Conservation (phyloP, 2,113 vertebrate species). For the Petroica traversi region DNA sequence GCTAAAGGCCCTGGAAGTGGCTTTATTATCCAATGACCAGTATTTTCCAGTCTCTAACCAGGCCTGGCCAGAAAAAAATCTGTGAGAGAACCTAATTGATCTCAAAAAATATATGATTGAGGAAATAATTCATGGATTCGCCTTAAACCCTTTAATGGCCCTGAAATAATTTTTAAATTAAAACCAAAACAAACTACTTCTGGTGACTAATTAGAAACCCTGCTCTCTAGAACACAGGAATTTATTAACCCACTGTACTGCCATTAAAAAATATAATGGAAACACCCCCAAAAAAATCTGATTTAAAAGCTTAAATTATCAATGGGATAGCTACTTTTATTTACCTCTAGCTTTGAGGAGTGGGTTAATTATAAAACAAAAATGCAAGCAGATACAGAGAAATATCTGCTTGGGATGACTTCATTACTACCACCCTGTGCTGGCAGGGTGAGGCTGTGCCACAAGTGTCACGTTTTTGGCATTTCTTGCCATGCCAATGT, state of each 20-base stretch:
- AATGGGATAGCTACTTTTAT: not conserved
- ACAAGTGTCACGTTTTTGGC: not conserved
- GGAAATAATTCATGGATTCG: not conserved
- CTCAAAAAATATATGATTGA: rapidly evolving
- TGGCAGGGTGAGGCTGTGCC: not conserved
- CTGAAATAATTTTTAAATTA: not conserved
- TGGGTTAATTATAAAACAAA: not conserved
- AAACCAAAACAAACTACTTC: not conserved
- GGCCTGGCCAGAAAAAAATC: not conserved
- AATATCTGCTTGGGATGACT: not conserved
- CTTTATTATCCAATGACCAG: not conserved
- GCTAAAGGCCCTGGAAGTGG: not conserved
- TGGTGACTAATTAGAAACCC: not conserved
- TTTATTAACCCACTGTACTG: not conserved
- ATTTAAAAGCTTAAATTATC: not conserved
- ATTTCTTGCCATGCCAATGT: not conserved
- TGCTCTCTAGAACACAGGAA: not conserved
- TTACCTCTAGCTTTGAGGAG: not conserved
- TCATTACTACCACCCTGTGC: not conserved
- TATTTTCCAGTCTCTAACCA: not conserved
- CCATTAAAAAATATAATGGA: not conserved
- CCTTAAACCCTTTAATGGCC: not conserved
- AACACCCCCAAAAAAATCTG: not conserved
- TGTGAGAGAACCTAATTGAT: not conserved
- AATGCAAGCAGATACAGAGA: not conserved